A percentile compares a stretch with the other conserved stretches of the same genome.
These are phyloP conservation scores for Dicranocentrus wangi DNA, from an alignment of 2,888 invertebrate genomes.

Conservation along the genomic window DNA sequence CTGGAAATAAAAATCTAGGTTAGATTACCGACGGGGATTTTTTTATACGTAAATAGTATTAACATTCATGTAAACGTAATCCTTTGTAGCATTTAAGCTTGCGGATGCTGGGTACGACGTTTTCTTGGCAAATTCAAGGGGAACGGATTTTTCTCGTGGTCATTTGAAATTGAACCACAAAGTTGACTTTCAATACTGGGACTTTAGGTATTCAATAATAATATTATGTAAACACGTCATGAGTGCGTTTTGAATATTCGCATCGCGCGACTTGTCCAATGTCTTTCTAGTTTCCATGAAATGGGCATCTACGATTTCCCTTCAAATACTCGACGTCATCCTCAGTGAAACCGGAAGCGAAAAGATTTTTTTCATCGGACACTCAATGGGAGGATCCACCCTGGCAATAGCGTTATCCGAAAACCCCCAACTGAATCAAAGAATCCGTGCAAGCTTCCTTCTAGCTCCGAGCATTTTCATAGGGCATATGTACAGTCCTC, in stretches of 20 bases:
- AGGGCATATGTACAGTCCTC: conserved; percentile 19
- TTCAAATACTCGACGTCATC: too few species aligned
- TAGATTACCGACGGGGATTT: not conserved
- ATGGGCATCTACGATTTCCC: too few species aligned
- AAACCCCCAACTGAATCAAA: conserved; percentile 23
- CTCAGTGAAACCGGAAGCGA: conserved; percentile 13
- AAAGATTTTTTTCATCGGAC: conserved; percentile 24
- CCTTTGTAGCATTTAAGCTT: conserved; percentile 17
- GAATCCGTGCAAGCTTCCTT: conserved; percentile 4
- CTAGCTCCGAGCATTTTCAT: conserved; percentile 33
- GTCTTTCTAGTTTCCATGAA: too few species aligned
- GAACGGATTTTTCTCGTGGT: not conserved
- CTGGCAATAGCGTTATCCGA: conserved; percentile 21
- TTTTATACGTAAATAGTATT: not conserved
- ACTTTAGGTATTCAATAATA: conserved; percentile 16
- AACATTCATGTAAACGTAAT: not conserved
- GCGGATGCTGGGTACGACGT: conserved; percentile 9
- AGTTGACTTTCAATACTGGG: not conserved
- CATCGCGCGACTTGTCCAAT: too few species aligned
- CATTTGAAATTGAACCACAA: not conserved
- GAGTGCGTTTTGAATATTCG: too few species aligned
- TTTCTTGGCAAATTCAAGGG: not conserved
- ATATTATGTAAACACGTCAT: too few species aligned
- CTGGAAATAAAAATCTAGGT: not conserved
- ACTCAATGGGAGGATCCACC: conserved; percentile 22